A percentile compares a stretch with the other conserved stretches of the same genome.
These are phyloP conservation scores for Standfussiana lucernea DNA, from an alignment of 2,888 invertebrate genomes.

Conservation along the genomic window DNA sequence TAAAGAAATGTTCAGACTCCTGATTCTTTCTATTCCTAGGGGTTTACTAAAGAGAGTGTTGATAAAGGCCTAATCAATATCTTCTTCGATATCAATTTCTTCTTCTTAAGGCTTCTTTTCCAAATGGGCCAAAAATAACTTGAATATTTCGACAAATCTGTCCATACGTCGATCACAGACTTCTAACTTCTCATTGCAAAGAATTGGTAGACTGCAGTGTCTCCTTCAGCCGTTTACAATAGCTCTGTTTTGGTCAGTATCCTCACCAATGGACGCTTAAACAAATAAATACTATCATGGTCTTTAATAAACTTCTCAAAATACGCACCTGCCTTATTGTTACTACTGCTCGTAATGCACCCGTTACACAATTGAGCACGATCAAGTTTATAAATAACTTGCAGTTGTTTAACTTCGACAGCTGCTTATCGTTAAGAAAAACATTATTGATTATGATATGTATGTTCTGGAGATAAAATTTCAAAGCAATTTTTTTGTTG, in stretches of 20 bases:
- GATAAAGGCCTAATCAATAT: too few species aligned
- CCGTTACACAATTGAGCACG: conserved; percentile 46
- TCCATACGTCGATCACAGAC: not conserved
- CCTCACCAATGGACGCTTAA: not conserved
- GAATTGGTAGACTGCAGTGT: not conserved
- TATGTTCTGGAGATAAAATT: conserved; percentile 34
- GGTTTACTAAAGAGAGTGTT: not conserved
- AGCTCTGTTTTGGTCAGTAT: not conserved
- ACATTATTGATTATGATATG: conserved; percentile 41
- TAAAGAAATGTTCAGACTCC: not conserved
- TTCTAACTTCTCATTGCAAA: not conserved
- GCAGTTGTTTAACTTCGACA: conserved; percentile 37
- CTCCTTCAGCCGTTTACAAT: too few species aligned
- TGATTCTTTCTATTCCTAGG: not conserved
- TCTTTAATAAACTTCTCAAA: conserved; percentile 5
- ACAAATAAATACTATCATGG: not conserved
- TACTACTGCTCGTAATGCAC: conserved; percentile 7
- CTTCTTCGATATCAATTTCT: too few species aligned
- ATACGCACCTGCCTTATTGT: conserved; percentile 37
- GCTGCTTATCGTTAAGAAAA: conserved; percentile 51
- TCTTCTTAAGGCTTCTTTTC: too few species aligned
- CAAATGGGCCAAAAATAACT: not conserved
- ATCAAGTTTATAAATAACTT: conserved; percentile 54
- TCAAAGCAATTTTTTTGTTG: conserved; percentile 38
- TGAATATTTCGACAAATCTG: not conserved